Percentiles rank a stretch among this genome's conserved stretches.
phyloP scores from a whole-genome alignment of 2,888 invertebrate genomes.

The Lasiommata megera region DNA sequence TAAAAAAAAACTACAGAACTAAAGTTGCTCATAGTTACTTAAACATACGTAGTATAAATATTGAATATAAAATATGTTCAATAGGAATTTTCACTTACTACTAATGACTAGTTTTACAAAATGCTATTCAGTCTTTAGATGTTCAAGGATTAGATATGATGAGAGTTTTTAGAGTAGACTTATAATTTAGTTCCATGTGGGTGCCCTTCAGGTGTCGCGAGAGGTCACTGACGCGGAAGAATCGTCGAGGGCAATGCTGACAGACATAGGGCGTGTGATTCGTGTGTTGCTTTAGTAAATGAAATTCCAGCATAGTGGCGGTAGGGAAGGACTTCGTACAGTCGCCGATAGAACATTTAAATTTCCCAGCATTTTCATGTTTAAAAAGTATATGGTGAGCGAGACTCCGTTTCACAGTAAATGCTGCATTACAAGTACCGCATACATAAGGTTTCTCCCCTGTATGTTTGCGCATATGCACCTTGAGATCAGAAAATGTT shows the following conservation, averaged over 20 bases:
- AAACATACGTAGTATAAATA: too few relatives aligned
- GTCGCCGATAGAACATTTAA: slow-evolving; percentile 65
- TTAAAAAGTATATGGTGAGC: slow-evolving; percentile 66
- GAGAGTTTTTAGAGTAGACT: slow-evolving; percentile 31
- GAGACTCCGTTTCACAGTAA: slow-evolving; percentile 57
- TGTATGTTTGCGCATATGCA: slow-evolving; percentile 81
- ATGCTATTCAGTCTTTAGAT: slow-evolving; percentile 15
- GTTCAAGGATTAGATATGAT: slow-evolving; percentile 14
- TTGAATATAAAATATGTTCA: neutral
- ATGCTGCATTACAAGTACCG: slow-evolving; percentile 58
- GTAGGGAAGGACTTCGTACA: slow-evolving; percentile 67
- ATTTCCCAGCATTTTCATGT: slow-evolving; percentile 66
- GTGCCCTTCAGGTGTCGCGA: slow-evolving; percentile 62
- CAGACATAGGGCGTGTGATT: slow-evolving; percentile 70
- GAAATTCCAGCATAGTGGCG: slow-evolving; percentile 69
- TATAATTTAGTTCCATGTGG: slow-evolving; percentile 54
- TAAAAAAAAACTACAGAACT: too few relatives aligned
- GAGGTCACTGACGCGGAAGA: slow-evolving; percentile 66
- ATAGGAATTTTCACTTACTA: neutral
- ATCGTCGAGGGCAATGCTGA: slow-evolving; percentile 65
- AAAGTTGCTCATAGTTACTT: too few relatives aligned
- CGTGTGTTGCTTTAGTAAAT: slow-evolving; percentile 68
- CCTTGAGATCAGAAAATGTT: slow-evolving; percentile 76
- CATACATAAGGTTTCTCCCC: slow-evolving; percentile 75
- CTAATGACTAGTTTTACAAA: slow-evolving; percentile 23